Conservation (phyloP, 1,140 invertebrate species). For the Drosophila tropicalis region DNA sequence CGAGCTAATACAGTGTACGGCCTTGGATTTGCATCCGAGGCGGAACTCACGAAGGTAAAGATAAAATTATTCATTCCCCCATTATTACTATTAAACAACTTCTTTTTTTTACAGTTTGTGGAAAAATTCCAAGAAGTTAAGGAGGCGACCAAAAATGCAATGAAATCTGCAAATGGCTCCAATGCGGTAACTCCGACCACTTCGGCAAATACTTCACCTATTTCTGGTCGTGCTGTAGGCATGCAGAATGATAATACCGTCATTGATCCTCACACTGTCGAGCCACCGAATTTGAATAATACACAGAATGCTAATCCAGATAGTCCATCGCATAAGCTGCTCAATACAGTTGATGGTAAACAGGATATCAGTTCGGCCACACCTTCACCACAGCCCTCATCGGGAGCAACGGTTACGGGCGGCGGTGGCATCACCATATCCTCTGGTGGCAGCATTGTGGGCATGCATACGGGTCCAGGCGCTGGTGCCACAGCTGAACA, state of each 20-base stretch:
- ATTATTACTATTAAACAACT: not conserved
- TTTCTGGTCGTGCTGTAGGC: slow-evolving; percentile 87
- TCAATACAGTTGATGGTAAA: slow-evolving; percentile 67
- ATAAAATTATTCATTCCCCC: slow-evolving; percentile 41
- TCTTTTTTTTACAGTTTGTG: slow-evolving; percentile 88
- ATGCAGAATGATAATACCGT: slow-evolving; percentile 83
- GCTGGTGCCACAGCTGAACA: slow-evolving; percentile 87
- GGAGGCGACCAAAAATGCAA: slow-evolving; percentile 92
- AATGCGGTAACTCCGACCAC: slow-evolving; percentile 91
- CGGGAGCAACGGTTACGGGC: slow-evolving; percentile 35
- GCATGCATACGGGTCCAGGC: slow-evolving; percentile 77
- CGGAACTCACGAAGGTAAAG: slow-evolving; percentile 92
- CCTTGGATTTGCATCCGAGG: slow-evolving; percentile 97
- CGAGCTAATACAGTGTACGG: slow-evolving; percentile 99
- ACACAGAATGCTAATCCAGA: slow-evolving; percentile 83
- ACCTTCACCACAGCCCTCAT: slow-evolving; percentile 65
- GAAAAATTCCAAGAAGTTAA: slow-evolving; percentile 99
- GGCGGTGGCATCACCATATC: slow-evolving; percentile 67
- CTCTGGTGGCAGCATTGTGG: slow-evolving; percentile 73
- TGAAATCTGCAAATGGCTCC: slow-evolving; percentile 88
- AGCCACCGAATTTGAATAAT: slow-evolving; percentile 84
- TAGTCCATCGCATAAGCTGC: slow-evolving; percentile 81
- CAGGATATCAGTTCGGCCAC: slow-evolving; percentile 69
- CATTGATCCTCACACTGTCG: slow-evolving; percentile 82
- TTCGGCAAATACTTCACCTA: slow-evolving; percentile 93